Base-by-base conservation (phyloP, 1,140 invertebrate genomes). In the Zeugodacus cucurbitae region DNA sequence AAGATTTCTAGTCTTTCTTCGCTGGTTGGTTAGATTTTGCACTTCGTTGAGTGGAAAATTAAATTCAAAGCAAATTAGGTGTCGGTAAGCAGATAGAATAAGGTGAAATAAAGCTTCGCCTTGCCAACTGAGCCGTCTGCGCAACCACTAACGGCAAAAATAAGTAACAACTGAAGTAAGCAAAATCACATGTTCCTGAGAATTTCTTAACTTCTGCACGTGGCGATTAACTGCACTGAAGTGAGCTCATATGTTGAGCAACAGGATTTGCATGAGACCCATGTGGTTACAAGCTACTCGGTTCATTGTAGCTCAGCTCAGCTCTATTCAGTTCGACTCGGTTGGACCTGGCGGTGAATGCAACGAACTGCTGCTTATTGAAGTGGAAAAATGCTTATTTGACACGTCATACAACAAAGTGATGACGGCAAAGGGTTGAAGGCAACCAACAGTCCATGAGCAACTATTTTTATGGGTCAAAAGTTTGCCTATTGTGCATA, bases 21-120 rank as follows among this genome's bases (percentile, higher is more conserved):
- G 44, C 10, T 48, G 37, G n/a, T 82, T 48, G 10, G n/a, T 82
- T 54, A 48, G 29, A 82, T 82, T 82, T 82, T 48, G 26, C 20
- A 82, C 74, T 82, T 82, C 41, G n/a, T 82, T 82, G 74, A 82
- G 74, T 54, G 74, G 74, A 82, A 82, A 82, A 82, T 82, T 82
- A 48, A 82, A 82, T 82, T 82, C 26, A 82, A 3, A 26, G n/a
- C 10, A 82, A 82, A 82, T 48, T 17, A 54, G 17, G 34, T 20
- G 37, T 41, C 70, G 70, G 22, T 37, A 74, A n/a, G 70, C 22
- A 74, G 6, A 74, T 41, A 41, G 3, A 82, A 0, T 54, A 82
- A 29, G n/a, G 74, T 54, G 11, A 54, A 44, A 48, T 44, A 8
- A 26, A 82, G 41, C 44, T 82, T 26, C n/a, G 41, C 74, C 74